Conservation (phyloP, 2,113 vertebrate genomes). For the Neotoma lepida region DNA sequence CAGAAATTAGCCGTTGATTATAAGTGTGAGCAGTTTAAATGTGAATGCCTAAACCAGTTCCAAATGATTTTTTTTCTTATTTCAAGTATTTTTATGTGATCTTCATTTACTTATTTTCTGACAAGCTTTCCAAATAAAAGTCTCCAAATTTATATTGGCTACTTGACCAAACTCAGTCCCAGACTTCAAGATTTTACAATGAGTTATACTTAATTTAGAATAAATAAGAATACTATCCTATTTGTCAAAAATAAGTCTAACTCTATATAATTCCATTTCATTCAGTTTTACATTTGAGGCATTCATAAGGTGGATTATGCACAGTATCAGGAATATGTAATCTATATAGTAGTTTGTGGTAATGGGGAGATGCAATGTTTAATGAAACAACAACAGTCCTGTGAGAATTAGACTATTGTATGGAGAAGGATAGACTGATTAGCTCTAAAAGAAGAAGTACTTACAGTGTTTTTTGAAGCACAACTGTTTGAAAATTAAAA, state of each 20-base stretch:
- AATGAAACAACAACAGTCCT: neutral
- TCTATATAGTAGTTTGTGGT: neutral
- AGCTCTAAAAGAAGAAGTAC: neutral
- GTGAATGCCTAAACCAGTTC: neutral
- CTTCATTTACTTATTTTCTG: neutral
- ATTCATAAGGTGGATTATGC: neutral
- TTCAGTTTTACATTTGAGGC: neutral
- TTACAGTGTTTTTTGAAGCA: slow-evolving; percentile 6
- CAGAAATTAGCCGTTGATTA: slow-evolving; percentile 29
- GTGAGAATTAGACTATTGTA: neutral
- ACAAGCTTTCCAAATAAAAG: slow-evolving; percentile 10
- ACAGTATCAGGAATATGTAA: neutral
- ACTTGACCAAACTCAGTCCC: neutral
- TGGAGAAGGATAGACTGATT: neutral
- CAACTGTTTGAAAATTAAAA: neutral
- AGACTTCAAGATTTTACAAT: neutral
- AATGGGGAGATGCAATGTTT: neutral
- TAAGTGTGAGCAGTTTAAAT: neutral
- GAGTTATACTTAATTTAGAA: neutral
- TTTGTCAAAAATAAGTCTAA: neutral
- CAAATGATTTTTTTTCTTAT: neutral
- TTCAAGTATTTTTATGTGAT: neutral
- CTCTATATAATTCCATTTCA: neutral
- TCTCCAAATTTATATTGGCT: neutral
- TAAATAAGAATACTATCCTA: neutral